These are phyloP conservation scores for Caenorhabditis elegans DNA, from an alignment of 1,140 invertebrate genomes.

Conservation along the genomic window WBcel235 BX284602.5:5848501-5849000, in stretches of 20 bases:
- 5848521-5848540: neutral
- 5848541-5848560: neutral
- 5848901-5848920: too few species aligned
- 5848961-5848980: too few species aligned
- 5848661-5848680: constrained; percentile 32
- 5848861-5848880: too few species aligned
- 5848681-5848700: constrained; percentile 25
- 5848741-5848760: neutral
- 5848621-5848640: neutral
- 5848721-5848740: constrained; percentile 29
- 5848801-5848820: constrained; percentile 15
- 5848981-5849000: too few species aligned
- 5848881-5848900: too few species aligned
- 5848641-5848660: constrained; percentile 9
- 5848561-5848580: neutral
- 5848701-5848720: constrained; percentile 17
- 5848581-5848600: neutral
- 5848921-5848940: too few species aligned
- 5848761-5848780: neutral
- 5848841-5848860: too few species aligned
- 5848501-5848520: neutral
- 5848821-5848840: too few species aligned
- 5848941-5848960: too few species aligned
- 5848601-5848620: neutral
- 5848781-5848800: neutral